phyloP scores from a whole-genome alignment of 2,888 invertebrate genomes.

The Lymantria dispar region DNA sequence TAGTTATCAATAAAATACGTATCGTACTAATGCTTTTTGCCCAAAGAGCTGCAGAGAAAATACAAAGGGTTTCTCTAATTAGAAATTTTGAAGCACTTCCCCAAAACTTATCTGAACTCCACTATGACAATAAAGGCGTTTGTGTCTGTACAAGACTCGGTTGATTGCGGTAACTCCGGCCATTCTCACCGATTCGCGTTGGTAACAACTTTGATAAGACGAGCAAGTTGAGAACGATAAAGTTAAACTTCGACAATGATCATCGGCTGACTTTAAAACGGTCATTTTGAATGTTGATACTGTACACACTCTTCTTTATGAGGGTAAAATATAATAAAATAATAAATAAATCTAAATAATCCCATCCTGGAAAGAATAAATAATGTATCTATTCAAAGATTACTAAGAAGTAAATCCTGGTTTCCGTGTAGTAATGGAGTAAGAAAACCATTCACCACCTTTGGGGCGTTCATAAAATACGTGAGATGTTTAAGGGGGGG shows the following conservation, averaged over 20 bases:
- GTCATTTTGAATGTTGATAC: not conserved
- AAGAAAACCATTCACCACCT: no score
- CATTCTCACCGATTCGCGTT: slow-evolving; percentile 7
- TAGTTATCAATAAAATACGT: no score
- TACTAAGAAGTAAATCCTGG: no score
- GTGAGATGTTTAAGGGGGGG: no score
- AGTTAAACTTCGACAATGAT: slow-evolving; percentile 17
- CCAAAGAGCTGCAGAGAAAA: no score
- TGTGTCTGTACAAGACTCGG: not conserved
- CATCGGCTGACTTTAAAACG: not conserved
- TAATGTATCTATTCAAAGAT: no score
- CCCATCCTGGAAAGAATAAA: no score
- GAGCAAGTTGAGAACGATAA: slow-evolving; percentile 12
- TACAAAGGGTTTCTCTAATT: not conserved
- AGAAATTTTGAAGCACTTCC: not conserved
- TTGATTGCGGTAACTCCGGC: slow-evolving; percentile 7
- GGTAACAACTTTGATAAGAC: slow-evolving; percentile 23
- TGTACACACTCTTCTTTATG: not conserved
- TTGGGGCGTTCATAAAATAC: no score
- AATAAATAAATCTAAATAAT: no score
- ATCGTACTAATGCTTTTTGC: no score
- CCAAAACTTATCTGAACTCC: not conserved
- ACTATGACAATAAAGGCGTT: not conserved
- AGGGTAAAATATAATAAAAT: no score
- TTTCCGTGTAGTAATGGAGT: no score